Conservation (phyloP, 2,888 invertebrate species). For the Hermaeophaga mercurialis region DNA sequence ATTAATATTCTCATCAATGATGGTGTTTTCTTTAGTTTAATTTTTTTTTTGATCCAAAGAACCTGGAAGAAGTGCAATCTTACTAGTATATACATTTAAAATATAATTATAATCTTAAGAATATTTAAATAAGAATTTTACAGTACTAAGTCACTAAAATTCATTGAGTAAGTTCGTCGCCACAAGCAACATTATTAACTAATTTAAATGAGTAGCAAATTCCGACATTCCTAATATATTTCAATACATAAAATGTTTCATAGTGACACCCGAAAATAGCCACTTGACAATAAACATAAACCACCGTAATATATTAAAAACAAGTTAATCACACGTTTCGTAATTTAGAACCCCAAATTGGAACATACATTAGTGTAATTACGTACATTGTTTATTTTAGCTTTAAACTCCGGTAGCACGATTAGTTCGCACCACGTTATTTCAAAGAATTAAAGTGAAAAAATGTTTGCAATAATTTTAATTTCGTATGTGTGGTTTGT, state of each 20-base stretch:
- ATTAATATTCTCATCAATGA: too few species aligned
- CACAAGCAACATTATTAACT: not conserved
- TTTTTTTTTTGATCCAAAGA: too few species aligned
- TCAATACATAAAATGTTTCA: not conserved
- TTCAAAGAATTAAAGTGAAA: not conserved
- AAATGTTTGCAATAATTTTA: conserved; percentile 1
- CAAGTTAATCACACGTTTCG: not conserved
- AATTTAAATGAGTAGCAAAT: not conserved
- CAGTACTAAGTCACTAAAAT: not conserved
- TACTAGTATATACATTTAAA: too few species aligned
- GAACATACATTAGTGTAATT: not conserved
- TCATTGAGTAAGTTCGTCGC: not conserved
- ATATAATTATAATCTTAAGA: too few species aligned
- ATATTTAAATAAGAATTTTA: not conserved
- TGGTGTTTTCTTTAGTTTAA: too few species aligned
- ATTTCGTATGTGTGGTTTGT: not conserved
- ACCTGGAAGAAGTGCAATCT: too few species aligned
- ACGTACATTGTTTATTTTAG: too few species aligned
- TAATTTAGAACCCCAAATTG: not conserved
- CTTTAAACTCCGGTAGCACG: not conserved
- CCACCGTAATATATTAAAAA: not conserved
- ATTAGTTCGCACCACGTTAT: not conserved
- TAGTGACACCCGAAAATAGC: not conserved
- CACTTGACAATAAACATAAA: not conserved
- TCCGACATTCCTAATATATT: too few species aligned